Evolutionary conservation across 2,797 vertebrate genomes (phyloP).

Genomic region (Gallirallus australis): DNA sequence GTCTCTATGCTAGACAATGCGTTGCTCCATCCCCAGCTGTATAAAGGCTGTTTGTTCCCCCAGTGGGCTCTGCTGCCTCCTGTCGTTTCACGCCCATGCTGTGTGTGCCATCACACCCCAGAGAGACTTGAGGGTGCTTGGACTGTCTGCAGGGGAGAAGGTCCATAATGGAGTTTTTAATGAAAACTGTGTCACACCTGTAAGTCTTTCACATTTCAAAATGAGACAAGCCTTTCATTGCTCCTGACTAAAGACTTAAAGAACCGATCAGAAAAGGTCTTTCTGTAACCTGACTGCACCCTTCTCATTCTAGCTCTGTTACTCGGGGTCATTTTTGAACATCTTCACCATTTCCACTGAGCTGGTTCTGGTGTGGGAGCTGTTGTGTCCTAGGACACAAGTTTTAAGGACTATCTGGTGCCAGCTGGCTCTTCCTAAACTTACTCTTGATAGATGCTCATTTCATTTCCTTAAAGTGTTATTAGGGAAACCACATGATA

Average conservation of each 20-base stretch:
- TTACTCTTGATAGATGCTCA: background rate
- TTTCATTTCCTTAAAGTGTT: constrained; percentile 33
- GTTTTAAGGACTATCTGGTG: background rate
- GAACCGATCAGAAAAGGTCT: background rate
- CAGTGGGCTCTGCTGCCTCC: background rate
- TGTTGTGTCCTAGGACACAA: background rate
- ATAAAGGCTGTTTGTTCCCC: background rate
- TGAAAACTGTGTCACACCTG: background rate
- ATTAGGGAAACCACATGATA: background rate
- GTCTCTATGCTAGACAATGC: background rate
- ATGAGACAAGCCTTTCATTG: background rate
- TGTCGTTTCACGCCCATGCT: background rate
- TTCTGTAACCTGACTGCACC: background rate
- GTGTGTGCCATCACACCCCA: background rate
- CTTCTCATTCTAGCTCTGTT: background rate
- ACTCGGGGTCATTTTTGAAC: background rate
- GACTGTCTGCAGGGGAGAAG: background rate
- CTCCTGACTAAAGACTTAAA: background rate
- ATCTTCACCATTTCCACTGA: background rate
- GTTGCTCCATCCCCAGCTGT: background rate
- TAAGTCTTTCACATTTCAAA: background rate
- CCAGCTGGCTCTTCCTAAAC: constrained; percentile 17
- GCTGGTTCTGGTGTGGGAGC: background rate
- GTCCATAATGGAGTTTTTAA: background rate
- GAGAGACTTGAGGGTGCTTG: background rate